phyloP scores from a whole-genome alignment of 2,888 invertebrate species.

The Atethmia centrago region DNA sequence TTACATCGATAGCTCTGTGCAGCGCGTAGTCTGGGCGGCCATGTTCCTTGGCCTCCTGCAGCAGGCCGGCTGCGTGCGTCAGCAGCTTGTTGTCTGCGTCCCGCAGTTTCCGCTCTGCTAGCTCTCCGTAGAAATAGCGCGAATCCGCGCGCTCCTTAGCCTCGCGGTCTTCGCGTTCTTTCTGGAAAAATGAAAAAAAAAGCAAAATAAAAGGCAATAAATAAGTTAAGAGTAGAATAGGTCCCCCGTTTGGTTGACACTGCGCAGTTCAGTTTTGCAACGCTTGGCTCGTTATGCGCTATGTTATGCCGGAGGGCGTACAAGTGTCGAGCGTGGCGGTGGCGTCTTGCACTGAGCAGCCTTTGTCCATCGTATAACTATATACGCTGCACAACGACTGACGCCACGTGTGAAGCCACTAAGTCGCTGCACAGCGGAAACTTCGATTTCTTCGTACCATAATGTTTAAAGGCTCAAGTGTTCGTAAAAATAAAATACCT shows the following conservation, averaged over 20 bases:
- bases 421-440: no score
- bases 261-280: background rate
- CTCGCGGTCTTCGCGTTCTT: conserved; percentile 81
- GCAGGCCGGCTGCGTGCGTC: conserved; percentile 85
- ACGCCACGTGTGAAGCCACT: no score
- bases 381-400: no score
- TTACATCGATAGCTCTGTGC: conserved; percentile 84
- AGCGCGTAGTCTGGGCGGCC: conserved; percentile 85
- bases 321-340: no score
- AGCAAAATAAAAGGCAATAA: background rate
- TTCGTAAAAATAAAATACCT: no score
- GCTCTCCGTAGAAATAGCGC: conserved; percentile 84
- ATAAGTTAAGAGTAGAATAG: background rate
- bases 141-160: conserved; percentile 76
- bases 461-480: no score
- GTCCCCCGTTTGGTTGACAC: background rate
- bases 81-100: conserved; percentile 88
- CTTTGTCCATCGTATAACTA: no score
- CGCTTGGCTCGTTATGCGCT: no score
- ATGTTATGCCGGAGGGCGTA: no score
- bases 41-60: conserved; percentile 82
- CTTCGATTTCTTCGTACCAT: no score
- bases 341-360: no score
- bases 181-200: conserved; percentile 72
- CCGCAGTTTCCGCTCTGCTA: conserved; percentile 79